These are phyloP conservation scores for Pteruthius melanotis DNA, from an alignment of 2,113 vertebrate genomes.

Conservation along the genomic window DNA sequence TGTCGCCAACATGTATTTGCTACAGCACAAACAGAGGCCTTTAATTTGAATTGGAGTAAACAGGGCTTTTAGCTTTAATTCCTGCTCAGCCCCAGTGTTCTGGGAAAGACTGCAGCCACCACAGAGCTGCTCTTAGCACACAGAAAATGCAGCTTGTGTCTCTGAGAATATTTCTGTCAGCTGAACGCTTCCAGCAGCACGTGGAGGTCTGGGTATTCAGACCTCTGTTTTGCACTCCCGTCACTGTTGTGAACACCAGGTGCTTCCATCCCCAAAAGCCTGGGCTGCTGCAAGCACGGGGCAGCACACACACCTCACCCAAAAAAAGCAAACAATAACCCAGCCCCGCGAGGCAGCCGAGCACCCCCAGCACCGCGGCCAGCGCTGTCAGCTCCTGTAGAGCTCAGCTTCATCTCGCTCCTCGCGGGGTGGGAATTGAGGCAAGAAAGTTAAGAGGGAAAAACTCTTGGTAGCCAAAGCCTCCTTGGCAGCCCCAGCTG, in stretches of 20 bases:
- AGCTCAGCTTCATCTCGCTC: conserved; percentile 4
- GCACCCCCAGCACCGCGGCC: not conserved
- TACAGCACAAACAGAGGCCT: not conserved
- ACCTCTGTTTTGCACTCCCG: not conserved
- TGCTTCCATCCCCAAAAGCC: not conserved
- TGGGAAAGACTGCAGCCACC: not conserved
- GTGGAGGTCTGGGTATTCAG: not conserved
- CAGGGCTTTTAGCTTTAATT: not conserved
- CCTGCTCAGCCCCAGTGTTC: not conserved
- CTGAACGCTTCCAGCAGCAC: not conserved
- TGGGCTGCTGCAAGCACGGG: not conserved
- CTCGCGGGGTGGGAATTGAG: not conserved
- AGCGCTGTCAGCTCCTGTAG: not conserved
- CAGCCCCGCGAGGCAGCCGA: not conserved
- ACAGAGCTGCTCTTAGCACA: not conserved
- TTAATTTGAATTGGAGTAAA: not conserved
- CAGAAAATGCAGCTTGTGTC: not conserved
- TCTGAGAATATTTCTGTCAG: not conserved
- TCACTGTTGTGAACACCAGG: not conserved
- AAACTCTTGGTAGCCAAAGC: conserved; percentile 13
- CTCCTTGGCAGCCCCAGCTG: not conserved
- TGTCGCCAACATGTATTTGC: not conserved
- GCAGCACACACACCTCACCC: not conserved
- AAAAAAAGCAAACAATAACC: not conserved
- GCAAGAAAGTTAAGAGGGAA: conserved; percentile 11